Evolutionary conservation across 2,888 invertebrate genomes (phyloP).

Genomic region (Drosophila lutescens): DNA sequence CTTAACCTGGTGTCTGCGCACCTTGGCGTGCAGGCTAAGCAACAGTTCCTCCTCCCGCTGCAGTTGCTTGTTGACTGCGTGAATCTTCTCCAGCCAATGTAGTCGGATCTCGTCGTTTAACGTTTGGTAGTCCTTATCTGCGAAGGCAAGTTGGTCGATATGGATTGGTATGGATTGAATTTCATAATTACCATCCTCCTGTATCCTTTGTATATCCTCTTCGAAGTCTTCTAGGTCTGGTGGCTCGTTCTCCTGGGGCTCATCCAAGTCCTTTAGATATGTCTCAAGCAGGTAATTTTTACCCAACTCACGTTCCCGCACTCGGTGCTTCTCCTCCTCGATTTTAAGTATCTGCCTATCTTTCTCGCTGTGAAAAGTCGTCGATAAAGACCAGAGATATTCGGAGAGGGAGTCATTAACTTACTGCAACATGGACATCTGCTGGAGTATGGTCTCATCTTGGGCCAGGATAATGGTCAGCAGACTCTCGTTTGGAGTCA

Average conservation of each 20-base stretch:
- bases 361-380: conserved; percentile 86
- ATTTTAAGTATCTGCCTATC: conserved; percentile 91
- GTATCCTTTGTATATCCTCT: neutral
- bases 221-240: neutral
- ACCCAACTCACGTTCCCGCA: conserved; percentile 90
- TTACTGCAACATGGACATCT: conserved; percentile 83
- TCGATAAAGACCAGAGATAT: neutral
- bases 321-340: conserved; percentile 91
- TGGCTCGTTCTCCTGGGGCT: conserved; percentile 49
- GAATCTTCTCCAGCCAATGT: conserved; percentile 90
- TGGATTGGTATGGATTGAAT: no score
- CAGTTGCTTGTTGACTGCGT: conserved; percentile 89
- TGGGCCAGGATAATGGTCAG: conserved; percentile 86
- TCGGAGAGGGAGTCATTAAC: conserved; percentile 10
- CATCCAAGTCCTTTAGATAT: conserved; percentile 87
- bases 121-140: neutral
- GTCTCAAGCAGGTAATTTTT: conserved; percentile 92
- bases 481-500: conserved; percentile 85
- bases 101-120: conserved; percentile 85
- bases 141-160: no score
- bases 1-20: conserved; percentile 85
- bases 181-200: neutral
- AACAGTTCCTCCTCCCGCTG: conserved; percentile 90
- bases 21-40: conserved; percentile 88
- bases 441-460: conserved; percentile 86